A percentile compares a stretch with the other conserved stretches of the same genome.
These are phyloP conservation scores for Neoniphon sammara DNA, from an alignment of 2,797 vertebrate species.

Conservation along the genomic window DNA sequence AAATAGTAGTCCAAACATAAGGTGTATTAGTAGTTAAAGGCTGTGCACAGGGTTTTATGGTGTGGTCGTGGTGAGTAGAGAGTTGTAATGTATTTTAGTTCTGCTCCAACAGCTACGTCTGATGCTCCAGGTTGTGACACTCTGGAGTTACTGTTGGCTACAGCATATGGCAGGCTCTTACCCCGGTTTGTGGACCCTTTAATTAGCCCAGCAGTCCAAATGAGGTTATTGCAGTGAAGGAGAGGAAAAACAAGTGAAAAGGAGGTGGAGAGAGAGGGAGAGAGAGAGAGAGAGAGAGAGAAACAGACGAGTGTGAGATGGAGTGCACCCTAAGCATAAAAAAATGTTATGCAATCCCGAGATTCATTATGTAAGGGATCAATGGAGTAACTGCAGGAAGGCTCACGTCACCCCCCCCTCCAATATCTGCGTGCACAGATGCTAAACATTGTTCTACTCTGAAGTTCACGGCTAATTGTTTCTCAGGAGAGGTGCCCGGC, in stretches of 20 bases:
- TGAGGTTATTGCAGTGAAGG: constrained; percentile 68
- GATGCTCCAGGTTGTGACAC: constrained; percentile 69
- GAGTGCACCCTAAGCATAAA: constrained; percentile 36
- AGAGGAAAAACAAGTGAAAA: constrained; percentile 37
- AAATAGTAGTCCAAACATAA: constrained; percentile 23
- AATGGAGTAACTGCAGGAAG: constrained; percentile 54
- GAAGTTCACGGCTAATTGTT: constrained; percentile 76
- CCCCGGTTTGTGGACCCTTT: constrained; percentile 63
- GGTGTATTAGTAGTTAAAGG: constrained; percentile 32
- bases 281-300: too few species aligned
- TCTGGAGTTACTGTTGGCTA: constrained; percentile 54
- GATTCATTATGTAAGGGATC: constrained; percentile 71
- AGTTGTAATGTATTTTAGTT: constrained; percentile 59
- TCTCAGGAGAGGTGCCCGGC: constrained; percentile 70
- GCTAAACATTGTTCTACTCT: constrained; percentile 70
- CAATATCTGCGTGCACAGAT: constrained; percentile 35
- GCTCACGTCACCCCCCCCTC: not conserved
- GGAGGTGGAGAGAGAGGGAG: constrained; percentile 6
- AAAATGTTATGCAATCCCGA: constrained; percentile 65
- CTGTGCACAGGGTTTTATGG: constrained; percentile 43
- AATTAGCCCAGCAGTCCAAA: constrained; percentile 76
- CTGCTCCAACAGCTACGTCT: constrained; percentile 63
- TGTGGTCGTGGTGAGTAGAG: constrained; percentile 56
- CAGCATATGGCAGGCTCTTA: constrained; percentile 68
- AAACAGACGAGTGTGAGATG: not conserved